phyloP scores from a whole-genome alignment of 2,113 vertebrate species.

The Oryzias melastigma region DNA sequence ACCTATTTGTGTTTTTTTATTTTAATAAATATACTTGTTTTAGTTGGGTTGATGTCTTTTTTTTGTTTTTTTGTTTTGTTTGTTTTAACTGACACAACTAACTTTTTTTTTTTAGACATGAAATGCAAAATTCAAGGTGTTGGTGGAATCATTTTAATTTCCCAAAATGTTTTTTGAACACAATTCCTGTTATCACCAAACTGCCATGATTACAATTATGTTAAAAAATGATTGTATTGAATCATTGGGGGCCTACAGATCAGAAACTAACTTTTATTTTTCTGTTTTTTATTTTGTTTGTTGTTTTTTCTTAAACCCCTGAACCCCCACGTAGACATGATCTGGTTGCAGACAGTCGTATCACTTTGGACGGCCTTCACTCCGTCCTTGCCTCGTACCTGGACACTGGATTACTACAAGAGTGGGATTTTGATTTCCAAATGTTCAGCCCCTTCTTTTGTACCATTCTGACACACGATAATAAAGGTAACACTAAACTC shows the following conservation, averaged over 20 bases:
- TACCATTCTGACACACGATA: slow-evolving; percentile 59
- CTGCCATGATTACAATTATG: slow-evolving; percentile 37
- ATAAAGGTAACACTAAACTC: slow-evolving; percentile 45
- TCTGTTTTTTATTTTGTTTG: neutral
- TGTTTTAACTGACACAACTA: no score
- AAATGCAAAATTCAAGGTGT: neutral
- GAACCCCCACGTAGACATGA: no score
- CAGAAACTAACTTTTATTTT: slow-evolving; percentile 7
- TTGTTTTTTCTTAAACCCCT: neutral
- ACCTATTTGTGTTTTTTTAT: no score
- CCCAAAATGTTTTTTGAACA: neutral
- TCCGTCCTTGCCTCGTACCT: slow-evolving; percentile 45
- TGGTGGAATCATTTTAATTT: neutral
- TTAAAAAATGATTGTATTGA: slow-evolving; percentile 37
- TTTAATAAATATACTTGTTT: no score
- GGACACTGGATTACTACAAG: slow-evolving; percentile 43
- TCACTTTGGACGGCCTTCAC: slow-evolving; percentile 39
- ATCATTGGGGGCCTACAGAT: slow-evolving; percentile 40
- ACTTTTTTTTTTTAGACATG: no score
- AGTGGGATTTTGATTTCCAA: slow-evolving; percentile 39
- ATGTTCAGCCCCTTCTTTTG: slow-evolving; percentile 58
- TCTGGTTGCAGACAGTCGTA: neutral
- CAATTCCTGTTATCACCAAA: slow-evolving; percentile 1
- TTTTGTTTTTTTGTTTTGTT: no score
- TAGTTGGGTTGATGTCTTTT: no score